Evolutionary conservation across 2,797 vertebrate genomes (phyloP), one percentile per base, ranked within the genome.

Genomic region (Sarcoramphus papa): DNA sequence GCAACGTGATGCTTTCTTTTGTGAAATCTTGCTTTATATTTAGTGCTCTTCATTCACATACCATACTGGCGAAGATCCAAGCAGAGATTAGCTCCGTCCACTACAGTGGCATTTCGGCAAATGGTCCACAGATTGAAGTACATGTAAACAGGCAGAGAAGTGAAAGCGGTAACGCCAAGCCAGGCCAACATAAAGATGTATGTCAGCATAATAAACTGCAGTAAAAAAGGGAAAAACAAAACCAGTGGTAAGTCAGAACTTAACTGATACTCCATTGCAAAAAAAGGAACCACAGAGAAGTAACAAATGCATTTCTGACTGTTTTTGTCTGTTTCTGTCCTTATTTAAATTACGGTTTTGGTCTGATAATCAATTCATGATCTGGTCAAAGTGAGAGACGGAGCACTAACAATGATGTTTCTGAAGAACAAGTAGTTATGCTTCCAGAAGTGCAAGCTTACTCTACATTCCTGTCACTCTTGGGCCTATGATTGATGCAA

Each of bases 71-170:
- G 99, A 53, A 99, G 99, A 92, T 99, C 99, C 98, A 99, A 93
- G 98, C 99, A 99, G 96, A 99, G 98, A 53, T 98, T 98, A 30
- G 98, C 98, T 69, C 99, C 99, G 59, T 99, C 99, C 93, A 99
- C 98, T 53, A 98, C 72, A 0, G 99, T 99, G 47, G 98, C 98
- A 69, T 99, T 99, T 97, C 99, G 98, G 98, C 99, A 99, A 96
- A 99, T 99, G 94, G 98, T 99, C 99, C 99, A 99, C 97, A 99
- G 98, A 95, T 99, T 99, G 98, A 99, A 99, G 97, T 99, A 99
- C 98, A 99, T 99, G 94, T 99, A 99, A 97, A 99, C 99, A 3
- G 99, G 99, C 89, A 99, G 98, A 76, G 99, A 99, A 86, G 99
- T 99, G 95, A 99, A 99, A 24, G 99, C 99, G 9, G 99, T 99